Conservation (phyloP, 1,140 invertebrate genomes). For the Anadara kagoshimensis region DNA sequence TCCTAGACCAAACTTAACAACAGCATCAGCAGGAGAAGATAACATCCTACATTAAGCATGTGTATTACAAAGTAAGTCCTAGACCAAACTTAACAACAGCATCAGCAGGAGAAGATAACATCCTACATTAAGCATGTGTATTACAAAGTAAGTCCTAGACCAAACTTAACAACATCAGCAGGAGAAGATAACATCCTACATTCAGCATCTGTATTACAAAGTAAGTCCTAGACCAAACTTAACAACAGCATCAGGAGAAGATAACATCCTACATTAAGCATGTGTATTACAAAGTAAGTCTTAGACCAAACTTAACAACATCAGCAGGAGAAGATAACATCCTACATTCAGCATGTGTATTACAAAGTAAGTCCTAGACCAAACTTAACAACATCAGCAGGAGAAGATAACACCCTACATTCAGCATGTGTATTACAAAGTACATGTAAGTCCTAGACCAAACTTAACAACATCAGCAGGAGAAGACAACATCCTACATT, state of each 20-base stretch:
- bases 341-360: not conserved
- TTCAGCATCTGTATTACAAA: not conserved
- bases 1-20: not conserved
- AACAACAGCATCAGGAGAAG: not conserved
- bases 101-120: not conserved
- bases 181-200: not conserved
- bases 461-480: not conserved
- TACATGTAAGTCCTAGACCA: conserved; percentile 14
- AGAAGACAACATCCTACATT: not conserved
- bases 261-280: not conserved
- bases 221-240: not conserved
- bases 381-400: not conserved
- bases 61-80: not conserved
- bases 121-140: not conserved
- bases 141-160: not conserved
- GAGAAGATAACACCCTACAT: not conserved
- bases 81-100: too few species aligned
- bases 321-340: not conserved
- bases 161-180: too few species aligned
- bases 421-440: not conserved
- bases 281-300: not conserved
- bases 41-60: not conserved
- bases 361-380: not conserved
- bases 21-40: not conserved
- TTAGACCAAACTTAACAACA: not conserved